These are phyloP conservation scores for Caenorhabditis afra DNA, from an alignment of 2,888 invertebrate species.

Conservation along the genomic window DNA sequence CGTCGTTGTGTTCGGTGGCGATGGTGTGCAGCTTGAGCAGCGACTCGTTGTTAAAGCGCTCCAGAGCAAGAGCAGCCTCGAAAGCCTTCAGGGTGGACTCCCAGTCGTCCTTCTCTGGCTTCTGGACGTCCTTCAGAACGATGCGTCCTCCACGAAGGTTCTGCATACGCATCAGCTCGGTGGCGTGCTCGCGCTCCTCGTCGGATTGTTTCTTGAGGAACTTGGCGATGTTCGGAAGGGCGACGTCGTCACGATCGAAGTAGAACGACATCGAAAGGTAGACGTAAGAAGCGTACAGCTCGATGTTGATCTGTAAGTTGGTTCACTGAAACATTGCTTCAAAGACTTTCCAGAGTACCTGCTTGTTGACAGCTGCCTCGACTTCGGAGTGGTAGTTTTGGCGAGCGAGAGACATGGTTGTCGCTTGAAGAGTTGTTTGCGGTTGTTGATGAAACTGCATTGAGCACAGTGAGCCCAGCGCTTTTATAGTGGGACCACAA, in stretches of 20 bases:
- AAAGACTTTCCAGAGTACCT: slow-evolving; percentile 59
- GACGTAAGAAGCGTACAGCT: slow-evolving; percentile 86
- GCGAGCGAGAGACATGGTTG: slow-evolving; percentile 65
- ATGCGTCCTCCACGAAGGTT: slow-evolving; percentile 89
- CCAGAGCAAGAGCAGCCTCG: slow-evolving; percentile 86
- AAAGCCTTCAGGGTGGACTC: slow-evolving; percentile 87
- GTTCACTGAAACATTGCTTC: neutral
- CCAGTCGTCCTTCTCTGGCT: slow-evolving; percentile 86
- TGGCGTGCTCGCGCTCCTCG: slow-evolving; percentile 89
- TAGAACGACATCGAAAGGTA: slow-evolving; percentile 88
- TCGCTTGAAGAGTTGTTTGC: slow-evolving; percentile 16
- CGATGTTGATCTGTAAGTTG: slow-evolving; percentile 85
- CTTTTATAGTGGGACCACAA: slow-evolving; percentile 21
- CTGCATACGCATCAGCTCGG: slow-evolving; percentile 79
- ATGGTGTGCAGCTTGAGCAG: slow-evolving; percentile 85
- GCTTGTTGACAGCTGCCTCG: slow-evolving; percentile 80
- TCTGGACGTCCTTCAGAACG: slow-evolving; percentile 85
- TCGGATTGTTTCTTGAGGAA: slow-evolving; percentile 84
- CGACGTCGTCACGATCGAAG: slow-evolving; percentile 90
- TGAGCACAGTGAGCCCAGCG: slow-evolving; percentile 30
- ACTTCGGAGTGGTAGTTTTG: slow-evolving; percentile 77
- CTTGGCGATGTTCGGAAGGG: slow-evolving; percentile 83
- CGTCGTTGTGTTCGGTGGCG: slow-evolving; percentile 85
- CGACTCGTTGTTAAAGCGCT: slow-evolving; percentile 87
- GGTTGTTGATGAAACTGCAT: slow-evolving; percentile 29